Evolutionary conservation across 2,888 invertebrate genomes (phyloP).

Genomic region (Amiota mariae): DNA sequence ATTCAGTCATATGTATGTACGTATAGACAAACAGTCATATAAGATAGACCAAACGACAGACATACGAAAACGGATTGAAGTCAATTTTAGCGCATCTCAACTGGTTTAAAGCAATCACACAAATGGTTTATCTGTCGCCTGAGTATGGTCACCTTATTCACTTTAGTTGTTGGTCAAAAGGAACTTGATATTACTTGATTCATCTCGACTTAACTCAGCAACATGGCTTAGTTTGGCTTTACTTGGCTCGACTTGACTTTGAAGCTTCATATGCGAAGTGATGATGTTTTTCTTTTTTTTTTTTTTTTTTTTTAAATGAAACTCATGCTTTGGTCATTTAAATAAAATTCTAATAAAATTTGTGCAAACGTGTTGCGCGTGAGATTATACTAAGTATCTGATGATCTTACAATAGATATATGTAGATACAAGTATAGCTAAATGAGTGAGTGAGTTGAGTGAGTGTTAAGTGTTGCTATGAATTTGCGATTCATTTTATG

Average conservation of each 20-base stretch:
- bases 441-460: no score
- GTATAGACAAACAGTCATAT: no score
- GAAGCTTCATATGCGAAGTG: conserved; percentile 11
- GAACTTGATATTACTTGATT: conserved; percentile 18
- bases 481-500: no score
- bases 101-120: conserved; percentile 47
- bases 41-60: conserved; percentile 21
- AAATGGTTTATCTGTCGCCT: not conserved
- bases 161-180: conserved; percentile 19
- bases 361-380: conserved; percentile 6
- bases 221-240: not conserved
- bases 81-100: conserved; percentile 62
- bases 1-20: no score
- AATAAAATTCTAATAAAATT: conserved; percentile 63
- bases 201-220: not conserved
- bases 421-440: no score
- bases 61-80: conserved; percentile 54
- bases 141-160: conserved; percentile 16
- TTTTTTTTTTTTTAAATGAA: no score
- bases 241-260: not conserved
- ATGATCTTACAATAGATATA: no score
- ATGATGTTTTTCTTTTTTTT: no score
- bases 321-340: conserved; percentile 41
- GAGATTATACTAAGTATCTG: not conserved
- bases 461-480: no score